Conservation (phyloP, 2,888 invertebrate species). For the Proisotoma minuta region DNA sequence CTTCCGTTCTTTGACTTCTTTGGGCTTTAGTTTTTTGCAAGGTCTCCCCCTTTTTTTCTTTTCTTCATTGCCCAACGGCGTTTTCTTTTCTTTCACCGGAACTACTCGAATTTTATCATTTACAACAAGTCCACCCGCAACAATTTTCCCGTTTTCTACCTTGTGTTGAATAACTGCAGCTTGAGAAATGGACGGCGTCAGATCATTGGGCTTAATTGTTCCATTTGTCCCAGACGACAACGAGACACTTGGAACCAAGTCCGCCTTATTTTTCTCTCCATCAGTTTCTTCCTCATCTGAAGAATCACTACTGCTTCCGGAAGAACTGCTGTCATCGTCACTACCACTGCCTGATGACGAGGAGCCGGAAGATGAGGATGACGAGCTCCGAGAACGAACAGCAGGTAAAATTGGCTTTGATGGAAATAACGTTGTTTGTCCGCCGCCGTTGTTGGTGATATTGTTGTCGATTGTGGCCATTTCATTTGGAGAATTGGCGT, state of each 20-base stretch:
- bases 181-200: too few species aligned
- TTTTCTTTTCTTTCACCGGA: conserved; percentile 6
- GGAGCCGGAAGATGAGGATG: background rate
- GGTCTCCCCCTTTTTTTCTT: background rate
- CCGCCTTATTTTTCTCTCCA: background rate
- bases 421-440: too few species aligned
- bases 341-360: background rate
- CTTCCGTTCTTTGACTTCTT: too few species aligned
- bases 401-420: too few species aligned
- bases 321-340: background rate
- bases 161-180: too few species aligned
- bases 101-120: conserved; percentile 10
- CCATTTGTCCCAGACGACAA: too few species aligned
- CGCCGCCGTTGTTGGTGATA: background rate
- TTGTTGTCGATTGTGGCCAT: background rate
- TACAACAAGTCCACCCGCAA: conserved; percentile 3
- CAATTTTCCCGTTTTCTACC: background rate
- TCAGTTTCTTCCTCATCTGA: background rate
- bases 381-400: background rate
- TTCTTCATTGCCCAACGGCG: background rate
- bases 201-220: background rate
- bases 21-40: too few species aligned
- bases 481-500: too few species aligned
- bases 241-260: too few species aligned
- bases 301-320: background rate